Base-by-base conservation (phyloP, 2,113 vertebrate species). In the Percina caprodes region DNA sequence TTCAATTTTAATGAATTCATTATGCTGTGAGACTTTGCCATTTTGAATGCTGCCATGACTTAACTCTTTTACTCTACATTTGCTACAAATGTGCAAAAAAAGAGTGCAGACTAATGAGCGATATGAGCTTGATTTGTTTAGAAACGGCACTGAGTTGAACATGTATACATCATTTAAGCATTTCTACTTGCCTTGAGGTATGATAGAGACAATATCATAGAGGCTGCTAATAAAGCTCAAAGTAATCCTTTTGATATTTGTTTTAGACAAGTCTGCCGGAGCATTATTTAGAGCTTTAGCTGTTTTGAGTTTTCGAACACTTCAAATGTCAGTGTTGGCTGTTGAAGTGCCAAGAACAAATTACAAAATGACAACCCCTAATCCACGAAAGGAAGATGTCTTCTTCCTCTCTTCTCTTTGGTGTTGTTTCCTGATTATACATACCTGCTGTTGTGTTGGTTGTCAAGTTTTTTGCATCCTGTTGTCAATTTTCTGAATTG, bases 221-320 rank as follows among this genome's bases (percentile, higher is more conserved):
- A 66, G 23, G 39, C 74, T 35, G 51, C 51, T 45, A 48, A 69
- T 19, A 77, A 78, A 71, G 60, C 58, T 83, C 49, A 19, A 55
- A 52, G 33, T 68, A 80, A 54, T 86, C 70, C 45, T 16, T 70
- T 55, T 68, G 80, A 85, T 80, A 62, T 84, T 33, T 62, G 66
- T 75, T 62, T 69, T 2, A 62, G 23, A 51, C 21, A 2, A 6
- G 56, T 60, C 61, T 54, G 23, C 62, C 52, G 18, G 56, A 30
- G 56, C 61, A 63, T 51, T 30, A 58, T 82, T 63, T 75, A 62
- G 39, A 79, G 74, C 55, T 79, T 66, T 48, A 39, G 48, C 42
- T 85, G 59, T 78, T 79, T 77, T 62, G 69, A 71, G 63, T 79
- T 84, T 86, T 74, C 74, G 35, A 35, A 68, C 71, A 48, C 75